phyloP scores from a whole-genome alignment of 1,140 invertebrate genomes.

The Drosophila bocqueti region DNA sequence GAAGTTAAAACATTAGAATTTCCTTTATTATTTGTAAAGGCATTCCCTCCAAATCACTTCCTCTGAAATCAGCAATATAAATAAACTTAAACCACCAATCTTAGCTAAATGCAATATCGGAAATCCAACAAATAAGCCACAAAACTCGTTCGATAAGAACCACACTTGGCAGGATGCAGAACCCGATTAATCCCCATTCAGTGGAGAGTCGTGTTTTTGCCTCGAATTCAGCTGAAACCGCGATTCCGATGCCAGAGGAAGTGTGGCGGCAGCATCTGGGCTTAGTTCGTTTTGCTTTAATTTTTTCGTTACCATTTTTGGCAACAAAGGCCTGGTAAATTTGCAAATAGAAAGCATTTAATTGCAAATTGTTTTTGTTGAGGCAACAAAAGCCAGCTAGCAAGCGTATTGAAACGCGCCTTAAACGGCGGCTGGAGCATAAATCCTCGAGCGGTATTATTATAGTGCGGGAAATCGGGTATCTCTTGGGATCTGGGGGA shows the following conservation, averaged over 20 bases:
- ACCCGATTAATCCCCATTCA: background rate
- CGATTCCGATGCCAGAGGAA: background rate
- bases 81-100: constrained; percentile 2
- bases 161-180: background rate
- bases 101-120: background rate
- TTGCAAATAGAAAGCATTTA: constrained; percentile 46
- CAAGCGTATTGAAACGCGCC: constrained; percentile 41
- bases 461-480: constrained; percentile 39
- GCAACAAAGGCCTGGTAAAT: constrained; percentile 18
- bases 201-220: constrained; percentile 1
- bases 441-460: constrained; percentile 59
- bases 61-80: background rate
- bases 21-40: background rate
- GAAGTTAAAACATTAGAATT: background rate
- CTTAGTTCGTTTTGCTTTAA: background rate
- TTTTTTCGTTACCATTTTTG: constrained; percentile 8
- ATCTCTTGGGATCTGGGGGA: constrained; percentile 22
- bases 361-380: constrained; percentile 59
- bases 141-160: constrained; percentile 14
- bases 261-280: background rate
- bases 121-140: constrained; percentile 9
- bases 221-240: background rate
- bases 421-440: constrained; percentile 64
- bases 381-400: constrained; percentile 38
- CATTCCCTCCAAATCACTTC: background rate